Evolutionary conservation across 1,140 invertebrate species (phyloP), one percentile per base, ranked within the genome.

Genomic region (Colletes gigas): DNA sequence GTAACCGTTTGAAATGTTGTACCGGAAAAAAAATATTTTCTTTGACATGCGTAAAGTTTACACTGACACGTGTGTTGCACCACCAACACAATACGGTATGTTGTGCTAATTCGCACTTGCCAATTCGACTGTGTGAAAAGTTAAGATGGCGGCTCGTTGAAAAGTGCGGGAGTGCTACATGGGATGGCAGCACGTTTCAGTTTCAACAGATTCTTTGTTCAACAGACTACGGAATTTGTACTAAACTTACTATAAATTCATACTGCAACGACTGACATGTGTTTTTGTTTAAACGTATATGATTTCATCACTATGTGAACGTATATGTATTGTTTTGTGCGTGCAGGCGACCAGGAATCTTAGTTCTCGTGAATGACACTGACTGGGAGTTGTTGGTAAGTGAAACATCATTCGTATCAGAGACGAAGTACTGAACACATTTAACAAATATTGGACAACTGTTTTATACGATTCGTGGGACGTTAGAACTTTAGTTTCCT

Each of bases 371-470:
- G 9, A 99, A 99, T 90, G 98, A 99, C 87, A 94, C 96, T 1
- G 98, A 99, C 91, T 99, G 98, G 98, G 98, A 99, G 93, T 92
- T 99, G 41, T 90, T 96, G 90, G 97, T 97, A 94, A 94, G 93
- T 92, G 44, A 59, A 62, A 19, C 14, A 19, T 41, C 15, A 57
- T 57, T 19, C 44, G 44, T 9, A 47, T 47, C 44, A 47, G 44
- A 47, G 44, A 50, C 50, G 50, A 50, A 10, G 10, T 50, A 12
- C 5, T 7, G 44, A 44, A 44, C 12, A 50, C 8, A 0, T 12
- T 50, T 50, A 50, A 12, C 9, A 50, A 44, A 44, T 44, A 44
- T 6, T 44, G 44, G 44, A 44, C 1, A 9, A 9, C 3, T 44
- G 30, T 2, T 30, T 30, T 2, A 30, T 30, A 30, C 30, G 30